Conservation (phyloP, 2,888 invertebrate genomes). For the Acleris literana region DNA sequence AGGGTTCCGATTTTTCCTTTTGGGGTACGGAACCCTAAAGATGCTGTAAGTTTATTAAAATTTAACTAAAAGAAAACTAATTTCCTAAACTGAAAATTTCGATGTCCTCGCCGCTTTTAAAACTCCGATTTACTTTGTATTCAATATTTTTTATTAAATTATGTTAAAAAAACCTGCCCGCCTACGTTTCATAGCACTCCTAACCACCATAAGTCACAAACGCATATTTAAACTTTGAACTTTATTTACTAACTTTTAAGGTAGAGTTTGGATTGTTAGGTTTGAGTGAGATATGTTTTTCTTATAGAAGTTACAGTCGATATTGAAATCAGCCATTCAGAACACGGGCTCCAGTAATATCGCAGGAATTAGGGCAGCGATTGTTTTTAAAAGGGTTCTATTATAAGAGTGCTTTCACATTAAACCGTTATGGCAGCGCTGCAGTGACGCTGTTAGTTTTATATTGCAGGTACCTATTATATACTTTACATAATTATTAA, state of each 20-base stretch:
- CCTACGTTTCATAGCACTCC: neutral
- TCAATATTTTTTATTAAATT: neutral
- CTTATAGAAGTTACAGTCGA: neutral
- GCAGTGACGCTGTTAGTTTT: too few relatives aligned
- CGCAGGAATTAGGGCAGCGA: slow-evolving; percentile 9
- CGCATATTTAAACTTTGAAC: neutral
- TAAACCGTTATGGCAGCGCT: too few relatives aligned
- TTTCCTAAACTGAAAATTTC: too few relatives aligned
- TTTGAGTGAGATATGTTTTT: neutral
- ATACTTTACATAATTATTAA: too few relatives aligned
- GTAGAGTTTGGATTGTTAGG: neutral
- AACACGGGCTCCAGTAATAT: slow-evolving; percentile 7
- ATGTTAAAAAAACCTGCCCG: neutral
- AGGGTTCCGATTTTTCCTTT: too few relatives aligned
- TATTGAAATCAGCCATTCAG: slow-evolving; percentile 17
- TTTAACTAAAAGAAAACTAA: too few relatives aligned
- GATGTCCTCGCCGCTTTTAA: neutral
- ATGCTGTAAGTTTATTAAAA: too few relatives aligned
- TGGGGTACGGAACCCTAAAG: too few relatives aligned
- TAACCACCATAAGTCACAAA: neutral
- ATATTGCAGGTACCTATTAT: too few relatives aligned
- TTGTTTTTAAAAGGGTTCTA: slow-evolving; percentile 17
- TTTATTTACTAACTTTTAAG: neutral
- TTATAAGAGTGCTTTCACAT: too few relatives aligned
- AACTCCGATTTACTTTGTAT: neutral